A percentile compares a stretch with the other conserved stretches of the same genome.
These are phyloP conservation scores for Drosophila micromelanica DNA, from an alignment of 1,140 invertebrate species.

Conservation along the genomic window DNA sequence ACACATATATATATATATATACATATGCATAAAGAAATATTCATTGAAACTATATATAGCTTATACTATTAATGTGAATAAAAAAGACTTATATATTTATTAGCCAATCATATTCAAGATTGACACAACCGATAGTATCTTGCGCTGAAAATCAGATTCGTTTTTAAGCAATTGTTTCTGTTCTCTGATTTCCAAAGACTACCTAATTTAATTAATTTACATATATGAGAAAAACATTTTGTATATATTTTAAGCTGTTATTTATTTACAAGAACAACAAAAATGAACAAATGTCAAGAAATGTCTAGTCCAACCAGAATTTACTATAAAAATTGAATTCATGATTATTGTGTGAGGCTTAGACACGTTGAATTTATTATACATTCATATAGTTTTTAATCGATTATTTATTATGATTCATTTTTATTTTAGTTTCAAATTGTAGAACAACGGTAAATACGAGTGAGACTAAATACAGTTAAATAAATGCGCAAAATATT, in stretches of 20 bases:
- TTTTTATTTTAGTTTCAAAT: constrained; percentile 28
- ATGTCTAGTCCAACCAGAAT: constrained; percentile 24
- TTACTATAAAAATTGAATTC: constrained; percentile 2
- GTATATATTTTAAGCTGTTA: neutral
- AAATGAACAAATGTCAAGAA: neutral
- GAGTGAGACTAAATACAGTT: constrained; percentile 68
- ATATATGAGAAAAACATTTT: neutral
- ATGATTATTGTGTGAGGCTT: constrained; percentile 21
- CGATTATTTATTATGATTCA: constrained; percentile 5
- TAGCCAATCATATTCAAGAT: constrained; percentile 62
- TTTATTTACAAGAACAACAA: neutral
- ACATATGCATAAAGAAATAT: constrained; percentile 14
- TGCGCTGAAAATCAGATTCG: constrained; percentile 38
- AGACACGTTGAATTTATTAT: neutral
- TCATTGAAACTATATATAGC: constrained; percentile 15
- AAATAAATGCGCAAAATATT: constrained; percentile 50
- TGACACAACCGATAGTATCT: constrained; percentile 29
- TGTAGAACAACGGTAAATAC: constrained; percentile 50
- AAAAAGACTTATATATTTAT: constrained; percentile 74
- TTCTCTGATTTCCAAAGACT: constrained; percentile 3
- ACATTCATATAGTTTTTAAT: neutral
- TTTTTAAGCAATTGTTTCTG: constrained; percentile 4
- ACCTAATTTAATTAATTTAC: neutral
- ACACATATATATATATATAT: constrained; percentile 15
- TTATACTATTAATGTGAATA: constrained; percentile 71